Evolutionary conservation across 2,797 vertebrate species (phyloP).

Genomic region (Sebastes hubbsi): DNA sequence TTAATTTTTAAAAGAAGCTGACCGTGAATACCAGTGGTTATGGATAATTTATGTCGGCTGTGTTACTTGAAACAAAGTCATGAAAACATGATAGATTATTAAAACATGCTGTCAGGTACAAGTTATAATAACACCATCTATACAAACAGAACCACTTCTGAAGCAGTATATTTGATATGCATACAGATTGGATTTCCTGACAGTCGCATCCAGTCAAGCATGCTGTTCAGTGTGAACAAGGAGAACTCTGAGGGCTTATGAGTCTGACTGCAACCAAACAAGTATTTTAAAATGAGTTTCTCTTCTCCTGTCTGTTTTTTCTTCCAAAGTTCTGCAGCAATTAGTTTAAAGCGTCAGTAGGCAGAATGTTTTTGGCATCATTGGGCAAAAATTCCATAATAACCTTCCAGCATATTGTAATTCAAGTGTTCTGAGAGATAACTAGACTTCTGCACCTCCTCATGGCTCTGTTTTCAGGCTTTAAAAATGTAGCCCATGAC

Average conservation of each 20-base stretch:
- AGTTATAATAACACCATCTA: not conserved
- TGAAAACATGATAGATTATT: constrained; percentile 25
- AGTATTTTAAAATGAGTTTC: not conserved
- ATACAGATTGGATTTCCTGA: not conserved
- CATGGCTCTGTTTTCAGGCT: too few relatives aligned
- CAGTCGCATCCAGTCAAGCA: not conserved
- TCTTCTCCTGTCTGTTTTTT: not conserved
- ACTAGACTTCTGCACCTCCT: too few relatives aligned
- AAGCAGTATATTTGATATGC: not conserved
- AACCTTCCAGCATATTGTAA: too few relatives aligned
- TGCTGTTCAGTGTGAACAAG: not conserved
- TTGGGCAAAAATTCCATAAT: too few relatives aligned
- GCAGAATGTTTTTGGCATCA: too few relatives aligned
- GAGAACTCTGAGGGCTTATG: not conserved
- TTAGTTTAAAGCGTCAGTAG: not conserved
- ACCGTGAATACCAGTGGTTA: not conserved
- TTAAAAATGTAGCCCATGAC: too few relatives aligned
- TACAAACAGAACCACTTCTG: not conserved
- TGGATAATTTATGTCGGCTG: not conserved
- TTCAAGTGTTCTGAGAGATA: too few relatives aligned
- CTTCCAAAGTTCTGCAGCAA: not conserved
- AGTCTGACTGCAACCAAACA: not conserved
- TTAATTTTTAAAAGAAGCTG: constrained; percentile 10
- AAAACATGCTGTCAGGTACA: not conserved
- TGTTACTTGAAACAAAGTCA: not conserved